Evolutionary conservation across 2,888 invertebrate species (phyloP), one percentile per base, ranked within the genome.

Genomic region (Timema podura): DNA sequence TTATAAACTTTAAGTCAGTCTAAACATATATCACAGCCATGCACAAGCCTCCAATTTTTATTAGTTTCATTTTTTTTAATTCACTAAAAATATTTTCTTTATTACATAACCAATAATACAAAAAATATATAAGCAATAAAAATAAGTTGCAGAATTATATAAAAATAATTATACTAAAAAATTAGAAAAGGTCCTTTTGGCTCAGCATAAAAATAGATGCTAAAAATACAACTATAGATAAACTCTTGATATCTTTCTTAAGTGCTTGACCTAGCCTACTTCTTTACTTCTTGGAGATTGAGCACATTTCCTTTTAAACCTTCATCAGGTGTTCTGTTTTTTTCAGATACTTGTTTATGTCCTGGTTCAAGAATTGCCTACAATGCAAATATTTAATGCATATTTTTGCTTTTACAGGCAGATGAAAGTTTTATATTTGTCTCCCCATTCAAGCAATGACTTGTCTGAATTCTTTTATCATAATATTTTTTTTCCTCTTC

Each of bases 1-100:
- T 57, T 57, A 8, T 57, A 57, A 57, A 9, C 57, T 57, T 57
- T 8, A n/a, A n/a, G 57, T 57, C 8, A 54, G 9, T 54, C 54
- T 1, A 13, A 57, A 57, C 57, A 57, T n/a, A 57, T 57, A 9
- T 5, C 5, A 10, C 15, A 57, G 15, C n/a, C 57, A 57, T 57
- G n/a, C 9, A 13, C n/a, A 57, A n/a, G 5, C 57, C 57, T 57
- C 51, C 51, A 51, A 51, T 51, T 13, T 49, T 49, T 49, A 13
- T 13, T n/a, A 49, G 51, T 51, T 7, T 15, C 0, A 7, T 5
- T 51, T 51, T 51, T 5, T n/a, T 51, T 51, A 57, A 10, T 15
- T 57, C 5, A 57, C 6, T 30, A 10, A n/a, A 5, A 6, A 57
- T 57, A 57, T 57, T 54, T 54, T 54, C 54, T 54, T 54, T 54